These are phyloP conservation scores for Diplazon laetatorius DNA, from an alignment of 2,888 invertebrate species.

Conservation along the genomic window DNA sequence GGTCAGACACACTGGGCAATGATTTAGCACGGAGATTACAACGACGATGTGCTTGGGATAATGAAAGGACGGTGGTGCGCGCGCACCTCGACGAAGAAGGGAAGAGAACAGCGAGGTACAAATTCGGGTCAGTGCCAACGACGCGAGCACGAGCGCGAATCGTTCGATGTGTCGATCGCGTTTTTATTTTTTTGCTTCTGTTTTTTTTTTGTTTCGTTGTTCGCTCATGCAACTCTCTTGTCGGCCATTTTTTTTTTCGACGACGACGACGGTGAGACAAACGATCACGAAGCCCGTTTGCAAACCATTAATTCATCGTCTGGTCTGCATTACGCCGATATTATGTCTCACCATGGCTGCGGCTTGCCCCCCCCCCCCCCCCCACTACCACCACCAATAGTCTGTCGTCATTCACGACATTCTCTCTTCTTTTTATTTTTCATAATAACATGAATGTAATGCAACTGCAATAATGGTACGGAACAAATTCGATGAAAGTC, in stretches of 20 bases:
- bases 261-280: constrained; percentile 17
- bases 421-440: constrained; percentile 6
- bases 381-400: too few species aligned
- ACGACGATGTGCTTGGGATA: constrained; percentile 45
- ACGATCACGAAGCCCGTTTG: constrained; percentile 51
- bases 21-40: constrained; percentile 30
- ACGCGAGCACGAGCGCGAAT: constrained; percentile 65
- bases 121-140: constrained; percentile 82
- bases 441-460: neutral
- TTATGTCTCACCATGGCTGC: constrained; percentile 2
- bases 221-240: constrained; percentile 54
- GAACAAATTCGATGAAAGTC: constrained; percentile 32
- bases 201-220: neutral
- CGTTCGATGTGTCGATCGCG: constrained; percentile 67
- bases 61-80: constrained; percentile 32
- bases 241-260: too few species aligned
- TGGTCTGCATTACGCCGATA: neutral
- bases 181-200: too few species aligned
- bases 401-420: constrained; percentile 36
- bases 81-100: constrained; percentile 9
- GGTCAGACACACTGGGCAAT: constrained; percentile 62
- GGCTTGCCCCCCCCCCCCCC: too few species aligned
- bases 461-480: neutral
- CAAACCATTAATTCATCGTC: constrained; percentile 47
- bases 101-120: constrained; percentile 49